Percentiles rank a stretch among this genome's conserved stretches.
Conservation (phyloP, 2,888 invertebrate genomes). For the Drymonia ruficornis region DNA sequence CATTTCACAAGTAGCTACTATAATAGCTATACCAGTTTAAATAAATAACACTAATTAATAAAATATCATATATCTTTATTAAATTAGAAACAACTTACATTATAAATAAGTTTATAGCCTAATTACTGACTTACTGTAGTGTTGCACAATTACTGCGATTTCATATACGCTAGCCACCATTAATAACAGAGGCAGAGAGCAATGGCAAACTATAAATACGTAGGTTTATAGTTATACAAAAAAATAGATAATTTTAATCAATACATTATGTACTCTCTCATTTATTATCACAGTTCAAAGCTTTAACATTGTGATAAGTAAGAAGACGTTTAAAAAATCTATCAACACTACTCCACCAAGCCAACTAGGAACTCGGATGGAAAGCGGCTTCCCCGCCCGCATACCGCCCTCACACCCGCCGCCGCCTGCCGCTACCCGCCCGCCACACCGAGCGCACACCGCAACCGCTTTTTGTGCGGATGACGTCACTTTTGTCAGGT, state of each 20-base stretch:
- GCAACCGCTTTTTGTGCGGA: too few relatives aligned
- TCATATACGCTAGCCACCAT: slow-evolving; percentile 31
- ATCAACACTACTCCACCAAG: too few relatives aligned
- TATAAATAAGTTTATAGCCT: slow-evolving; percentile 37
- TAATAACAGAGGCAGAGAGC: slow-evolving; percentile 56
- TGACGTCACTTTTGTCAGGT: too few relatives aligned
- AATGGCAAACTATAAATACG: slow-evolving; percentile 46
- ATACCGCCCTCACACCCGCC: too few relatives aligned
- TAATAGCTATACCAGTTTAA: background rate
- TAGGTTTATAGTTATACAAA: slow-evolving; percentile 52
- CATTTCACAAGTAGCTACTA: too few relatives aligned
- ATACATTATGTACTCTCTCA: slow-evolving; percentile 59
- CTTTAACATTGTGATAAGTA: slow-evolving; percentile 52
- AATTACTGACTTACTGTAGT: slow-evolving; percentile 28
- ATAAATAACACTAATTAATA: slow-evolving; percentile 14
- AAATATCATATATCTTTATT: slow-evolving; percentile 66
- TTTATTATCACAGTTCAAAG: slow-evolving; percentile 81
- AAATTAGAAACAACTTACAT: slow-evolving; percentile 64
- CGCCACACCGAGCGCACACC: too few relatives aligned
- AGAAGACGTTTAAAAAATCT: slow-evolving; percentile 15
- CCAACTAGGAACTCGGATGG: too few relatives aligned
- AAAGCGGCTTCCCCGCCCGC: too few relatives aligned
- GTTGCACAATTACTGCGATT: slow-evolving; percentile 26
- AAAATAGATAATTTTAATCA: slow-evolving; percentile 47
- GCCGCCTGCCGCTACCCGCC: too few relatives aligned